A percentile compares a stretch with the other conserved stretches of the same genome.
Conservation (phyloP, 2,113 vertebrate genomes). For the Scomber scombrus region DNA sequence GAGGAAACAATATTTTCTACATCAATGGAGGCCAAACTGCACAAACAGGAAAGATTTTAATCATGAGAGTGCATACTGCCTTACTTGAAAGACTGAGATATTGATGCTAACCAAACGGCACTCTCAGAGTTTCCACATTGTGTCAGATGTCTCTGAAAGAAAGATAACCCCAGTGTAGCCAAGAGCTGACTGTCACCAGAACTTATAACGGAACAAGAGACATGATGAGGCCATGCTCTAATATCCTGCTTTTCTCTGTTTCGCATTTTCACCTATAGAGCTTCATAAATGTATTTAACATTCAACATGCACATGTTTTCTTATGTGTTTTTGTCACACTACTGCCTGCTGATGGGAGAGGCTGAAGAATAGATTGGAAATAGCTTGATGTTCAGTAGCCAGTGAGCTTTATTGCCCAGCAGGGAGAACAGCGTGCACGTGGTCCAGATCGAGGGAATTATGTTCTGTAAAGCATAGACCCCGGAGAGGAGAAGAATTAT, state of each 20-base stretch:
- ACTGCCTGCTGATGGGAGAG: constrained; percentile 61
- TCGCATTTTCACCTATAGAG: background rate
- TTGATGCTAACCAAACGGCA: background rate
- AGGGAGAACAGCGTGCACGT: constrained; percentile 36
- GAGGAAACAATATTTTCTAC: background rate
- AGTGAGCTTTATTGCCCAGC: constrained; percentile 60
- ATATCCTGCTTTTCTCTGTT: constrained; percentile 6
- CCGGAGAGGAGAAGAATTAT: constrained; percentile 54
- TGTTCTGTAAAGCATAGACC: constrained; percentile 30
- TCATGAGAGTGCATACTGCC: background rate
- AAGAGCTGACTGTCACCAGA: constrained; percentile 6
- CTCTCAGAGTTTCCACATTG: constrained; percentile 42
- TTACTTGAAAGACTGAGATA: background rate
- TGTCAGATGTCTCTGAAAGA: constrained; percentile 18
- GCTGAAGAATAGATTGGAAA: constrained; percentile 59
- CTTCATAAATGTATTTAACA: constrained; percentile 49
- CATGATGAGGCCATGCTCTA: constrained; percentile 14
- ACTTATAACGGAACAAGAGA: constrained; percentile 17
- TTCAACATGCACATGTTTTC: constrained; percentile 34
- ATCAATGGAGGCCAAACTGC: background rate
- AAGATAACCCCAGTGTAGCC: constrained; percentile 13
- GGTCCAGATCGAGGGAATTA: constrained; percentile 21
- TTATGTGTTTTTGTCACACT: constrained; percentile 59
- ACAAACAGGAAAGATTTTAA: background rate
- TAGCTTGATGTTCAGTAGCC: constrained; percentile 73